These are phyloP conservation scores for Mesaphorura yosii DNA, from an alignment of 1,140 invertebrate genomes.

Conservation along the genomic window DNA sequence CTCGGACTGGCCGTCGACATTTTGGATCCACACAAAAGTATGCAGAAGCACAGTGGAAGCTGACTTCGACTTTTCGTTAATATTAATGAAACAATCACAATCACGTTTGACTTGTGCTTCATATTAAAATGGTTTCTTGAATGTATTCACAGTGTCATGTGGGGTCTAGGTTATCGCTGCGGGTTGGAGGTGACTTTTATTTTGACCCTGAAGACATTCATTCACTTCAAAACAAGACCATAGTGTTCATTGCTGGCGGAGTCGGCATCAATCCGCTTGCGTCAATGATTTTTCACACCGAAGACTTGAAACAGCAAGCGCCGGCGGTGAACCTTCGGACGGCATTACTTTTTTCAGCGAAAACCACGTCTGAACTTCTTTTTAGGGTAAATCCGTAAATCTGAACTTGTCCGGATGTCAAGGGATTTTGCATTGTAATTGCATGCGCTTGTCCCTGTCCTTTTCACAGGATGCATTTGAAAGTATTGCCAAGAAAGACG, in stretches of 20 bases:
- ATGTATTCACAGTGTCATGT: conserved; percentile 16
- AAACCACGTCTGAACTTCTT: conserved; percentile 16
- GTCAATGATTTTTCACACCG: conserved; percentile 14
- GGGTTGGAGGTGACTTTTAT: conserved; percentile 27
- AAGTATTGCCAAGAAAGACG: background rate
- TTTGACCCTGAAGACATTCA: background rate
- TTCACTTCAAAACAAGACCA: background rate
- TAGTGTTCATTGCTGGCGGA: conserved; percentile 25
- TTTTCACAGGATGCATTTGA: conserved; percentile 4
- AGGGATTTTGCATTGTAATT: background rate
- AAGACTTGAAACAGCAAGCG: conserved; percentile 4
- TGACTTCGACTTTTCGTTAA: no score
- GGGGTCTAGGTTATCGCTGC: conserved; percentile 9
- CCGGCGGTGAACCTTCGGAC: background rate
- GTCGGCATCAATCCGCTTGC: conserved; percentile 28
- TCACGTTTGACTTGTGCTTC: background rate
- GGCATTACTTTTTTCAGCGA: conserved; percentile 18
- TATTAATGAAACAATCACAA: background rate
- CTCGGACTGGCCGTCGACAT: conserved; percentile 36
- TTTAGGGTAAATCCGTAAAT: conserved; percentile 23
- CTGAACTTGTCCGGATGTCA: background rate
- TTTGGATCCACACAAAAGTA: conserved; percentile 38
- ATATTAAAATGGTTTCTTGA: background rate
- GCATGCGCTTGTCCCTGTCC: background rate
- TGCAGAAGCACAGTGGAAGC: background rate